Conservation (phyloP, 2,888 invertebrate species). For the Colletes collaris region DNA sequence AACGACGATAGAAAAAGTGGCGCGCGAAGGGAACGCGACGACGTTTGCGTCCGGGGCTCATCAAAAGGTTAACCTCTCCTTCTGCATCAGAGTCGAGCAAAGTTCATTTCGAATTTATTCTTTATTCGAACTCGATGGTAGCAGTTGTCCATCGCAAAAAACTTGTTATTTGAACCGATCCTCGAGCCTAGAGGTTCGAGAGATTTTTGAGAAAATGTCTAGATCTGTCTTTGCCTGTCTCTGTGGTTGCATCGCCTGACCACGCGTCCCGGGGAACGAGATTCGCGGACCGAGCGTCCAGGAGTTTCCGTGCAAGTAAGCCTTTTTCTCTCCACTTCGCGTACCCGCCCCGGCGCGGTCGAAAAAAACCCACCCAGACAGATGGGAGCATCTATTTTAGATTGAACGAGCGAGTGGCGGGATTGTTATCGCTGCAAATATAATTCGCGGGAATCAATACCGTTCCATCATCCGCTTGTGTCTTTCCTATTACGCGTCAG, state of each 20-base stretch:
- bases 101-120: no score
- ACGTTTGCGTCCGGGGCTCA: background rate
- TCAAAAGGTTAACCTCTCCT: constrained; percentile 2
- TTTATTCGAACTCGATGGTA: no score
- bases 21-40: constrained; percentile 5
- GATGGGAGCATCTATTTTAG: constrained; percentile 24
- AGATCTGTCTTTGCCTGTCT: background rate
- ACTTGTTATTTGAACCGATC: no score
- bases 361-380: background rate
- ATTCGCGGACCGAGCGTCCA: background rate
- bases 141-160: no score
- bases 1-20: background rate
- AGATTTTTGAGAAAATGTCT: no score
- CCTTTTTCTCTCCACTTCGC: background rate
- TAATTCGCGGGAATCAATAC: constrained; percentile 51
- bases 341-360: no score
- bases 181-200: no score
- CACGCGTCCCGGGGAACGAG: background rate
- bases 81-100: no score
- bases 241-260: background rate
- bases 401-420: constrained; percentile 18
- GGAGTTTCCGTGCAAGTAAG: background rate
- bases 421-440: constrained; percentile 43
- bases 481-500: constrained; percentile 46
- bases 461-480: constrained; percentile 33